phyloP scores from a whole-genome alignment of 1,140 invertebrate genomes.

The Idris sp. region DNA sequence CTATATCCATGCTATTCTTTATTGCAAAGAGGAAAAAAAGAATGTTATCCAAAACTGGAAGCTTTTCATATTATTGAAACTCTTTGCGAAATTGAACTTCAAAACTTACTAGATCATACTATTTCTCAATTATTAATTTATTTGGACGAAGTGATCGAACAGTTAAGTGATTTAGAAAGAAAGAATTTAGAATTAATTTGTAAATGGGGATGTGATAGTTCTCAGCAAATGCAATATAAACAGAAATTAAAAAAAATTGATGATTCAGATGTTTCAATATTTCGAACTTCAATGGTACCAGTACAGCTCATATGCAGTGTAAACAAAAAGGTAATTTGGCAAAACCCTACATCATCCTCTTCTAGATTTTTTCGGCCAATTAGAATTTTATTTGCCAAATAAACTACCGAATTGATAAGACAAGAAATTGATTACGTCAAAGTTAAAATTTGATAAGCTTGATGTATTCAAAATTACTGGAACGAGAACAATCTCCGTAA shows the following conservation, averaged over 20 bases:
- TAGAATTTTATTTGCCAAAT: slow-evolving; percentile 2
- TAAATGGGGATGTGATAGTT: slow-evolving; percentile 71
- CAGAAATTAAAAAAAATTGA: slow-evolving; percentile 59
- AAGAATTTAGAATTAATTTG: slow-evolving; percentile 56
- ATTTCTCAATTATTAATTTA: slow-evolving; percentile 37
- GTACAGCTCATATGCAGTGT: neutral
- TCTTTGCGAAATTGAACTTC: slow-evolving; percentile 49
- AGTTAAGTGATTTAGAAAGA: slow-evolving; percentile 27
- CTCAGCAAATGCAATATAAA: slow-evolving; percentile 63
- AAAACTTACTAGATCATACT: slow-evolving; percentile 55
- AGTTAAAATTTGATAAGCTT: neutral
- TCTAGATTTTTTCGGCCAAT: slow-evolving; percentile 9
- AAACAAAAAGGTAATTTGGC: slow-evolving; percentile 7
- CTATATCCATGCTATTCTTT: slow-evolving; percentile 1
- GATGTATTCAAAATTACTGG: neutral
- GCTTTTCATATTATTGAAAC: slow-evolving; percentile 41
- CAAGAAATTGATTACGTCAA: slow-evolving; percentile 1
- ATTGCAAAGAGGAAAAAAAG: slow-evolving; percentile 50
- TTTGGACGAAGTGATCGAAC: slow-evolving; percentile 49
- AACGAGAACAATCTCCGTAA: slow-evolving; percentile 19
- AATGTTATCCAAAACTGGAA: slow-evolving; percentile 34
- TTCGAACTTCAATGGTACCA: slow-evolving; percentile 11
- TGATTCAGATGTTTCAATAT: slow-evolving; percentile 2
- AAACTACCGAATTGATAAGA: neutral
- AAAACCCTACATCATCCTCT: slow-evolving; percentile 13